Percentiles rank a stretch among this genome's conserved stretches.
Conservation (phyloP, 2,113 vertebrate genomes). For the Sceloporus undulatus region DNA sequence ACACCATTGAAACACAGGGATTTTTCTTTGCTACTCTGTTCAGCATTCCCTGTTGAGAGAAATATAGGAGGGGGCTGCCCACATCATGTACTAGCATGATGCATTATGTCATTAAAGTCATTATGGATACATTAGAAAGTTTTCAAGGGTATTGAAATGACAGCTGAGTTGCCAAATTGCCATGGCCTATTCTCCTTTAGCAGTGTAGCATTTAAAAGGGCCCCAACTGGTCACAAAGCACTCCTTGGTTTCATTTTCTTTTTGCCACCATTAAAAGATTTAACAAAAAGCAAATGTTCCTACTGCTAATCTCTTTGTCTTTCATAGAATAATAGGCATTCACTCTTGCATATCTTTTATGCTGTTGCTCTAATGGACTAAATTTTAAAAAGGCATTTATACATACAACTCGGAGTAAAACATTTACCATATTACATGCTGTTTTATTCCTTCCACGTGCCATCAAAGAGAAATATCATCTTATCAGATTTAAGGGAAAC, state of each 20-base stretch:
- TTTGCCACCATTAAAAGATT: slow-evolving; percentile 44
- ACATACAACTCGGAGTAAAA: not conserved
- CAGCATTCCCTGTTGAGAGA: slow-evolving; percentile 55
- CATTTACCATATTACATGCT: not conserved
- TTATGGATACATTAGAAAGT: slow-evolving; percentile 76
- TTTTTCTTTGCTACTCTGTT: slow-evolving; percentile 55
- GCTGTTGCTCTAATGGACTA: not conserved
- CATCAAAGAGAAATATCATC: not conserved
- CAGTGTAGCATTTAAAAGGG: slow-evolving; percentile 58
- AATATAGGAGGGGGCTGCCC: slow-evolving; percentile 53
- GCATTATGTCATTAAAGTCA: slow-evolving; percentile 71
- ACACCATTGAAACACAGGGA: not conserved
- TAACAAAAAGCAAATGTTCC: slow-evolving; percentile 38
- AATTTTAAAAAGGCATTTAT: not conserved
- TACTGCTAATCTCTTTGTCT: not conserved
- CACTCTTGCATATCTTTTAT: not conserved
- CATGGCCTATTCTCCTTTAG: slow-evolving; percentile 59
- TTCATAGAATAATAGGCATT: slow-evolving; percentile 5
- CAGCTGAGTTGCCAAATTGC: slow-evolving; percentile 68
- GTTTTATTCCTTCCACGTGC: slow-evolving; percentile 15
- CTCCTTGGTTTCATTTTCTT: slow-evolving; percentile 44
- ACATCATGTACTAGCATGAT: slow-evolving; percentile 53
- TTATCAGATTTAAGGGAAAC: slow-evolving; percentile 12
- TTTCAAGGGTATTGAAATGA: slow-evolving; percentile 65
- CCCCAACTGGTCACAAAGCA: slow-evolving; percentile 19